Evolutionary conservation across 2,797 vertebrate genomes (phyloP), one percentile per base, ranked within the genome.

Genomic region (Perodicticus potto): DNA sequence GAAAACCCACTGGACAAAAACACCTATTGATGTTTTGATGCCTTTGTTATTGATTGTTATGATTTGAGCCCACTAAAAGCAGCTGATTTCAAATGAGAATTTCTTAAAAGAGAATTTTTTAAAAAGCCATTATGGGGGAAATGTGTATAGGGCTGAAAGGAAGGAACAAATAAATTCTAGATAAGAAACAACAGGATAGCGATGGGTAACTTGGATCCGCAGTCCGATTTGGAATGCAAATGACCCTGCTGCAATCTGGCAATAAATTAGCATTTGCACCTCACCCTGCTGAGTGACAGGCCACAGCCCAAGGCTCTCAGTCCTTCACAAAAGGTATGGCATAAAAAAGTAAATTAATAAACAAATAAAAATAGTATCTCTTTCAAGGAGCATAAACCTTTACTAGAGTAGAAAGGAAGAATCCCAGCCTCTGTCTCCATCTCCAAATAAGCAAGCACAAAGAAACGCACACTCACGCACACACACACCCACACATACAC

Each of bases 191-290:
- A 94, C 81, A 53, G 97, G 95, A 76, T 80, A 91, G 67, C 94
- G 55, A 90, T 96, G 96, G 95, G 93, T 94, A 98, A 97, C 89
- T 96, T 96, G 92, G 98, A 92, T 92, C 97, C 96, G 98, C 97
- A 98, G 97, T 86, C 97, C 98, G 97, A 98, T 98, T 99, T 98
- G 97, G 98, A 98, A 99, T 98, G 98, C 98, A 98, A 98, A 99
- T 98, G 97, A 97, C 95, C 92, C 81, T 0, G 61, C 96, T 97
- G 98, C 98, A 98, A 98, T 97, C 98, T 98, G 96, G 97, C 96
- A 97, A 97, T 97, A 97, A 98, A 98, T 98, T 96, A 98, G 96
- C 98, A 98, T 98, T 97, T 97, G 87, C 97, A 97, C 93, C 96
- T 98, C 94, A 81, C 61, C 88, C 92, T 94, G 80, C 82, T 89